phyloP scores from a whole-genome alignment of 2,888 invertebrate species.

The Tuta absoluta region DNA sequence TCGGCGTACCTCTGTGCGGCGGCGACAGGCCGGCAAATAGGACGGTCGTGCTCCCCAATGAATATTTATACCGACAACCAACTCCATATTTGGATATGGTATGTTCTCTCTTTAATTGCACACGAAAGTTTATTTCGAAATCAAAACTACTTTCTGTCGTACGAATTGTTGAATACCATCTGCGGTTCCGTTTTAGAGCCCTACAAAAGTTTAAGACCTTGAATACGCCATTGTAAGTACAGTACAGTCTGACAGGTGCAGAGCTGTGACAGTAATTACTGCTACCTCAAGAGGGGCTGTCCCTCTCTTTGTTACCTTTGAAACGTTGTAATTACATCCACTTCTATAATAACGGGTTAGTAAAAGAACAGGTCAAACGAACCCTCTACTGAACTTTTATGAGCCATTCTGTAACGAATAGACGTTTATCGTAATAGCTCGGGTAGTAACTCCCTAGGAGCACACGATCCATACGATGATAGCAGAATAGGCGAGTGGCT shows the following conservation, averaged over 20 bases:
- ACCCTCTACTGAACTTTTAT: slow-evolving; percentile 48
- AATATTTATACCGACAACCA: slow-evolving; percentile 63
- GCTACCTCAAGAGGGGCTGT: slow-evolving; percentile 13
- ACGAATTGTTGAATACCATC: background rate
- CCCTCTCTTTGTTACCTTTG: slow-evolving; percentile 23
- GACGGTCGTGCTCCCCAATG: slow-evolving; percentile 60
- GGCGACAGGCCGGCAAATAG: slow-evolving; percentile 72
- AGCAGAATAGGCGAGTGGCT: slow-evolving; percentile 15
- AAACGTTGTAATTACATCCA: slow-evolving; percentile 21
- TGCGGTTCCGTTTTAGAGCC: slow-evolving; percentile 5
- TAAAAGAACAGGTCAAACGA: slow-evolving; percentile 21
- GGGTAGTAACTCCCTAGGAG: slow-evolving; percentile 45
- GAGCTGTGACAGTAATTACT: slow-evolving; percentile 19
- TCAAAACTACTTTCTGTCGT: slow-evolving; percentile 7
- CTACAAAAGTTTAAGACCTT: slow-evolving; percentile 7
- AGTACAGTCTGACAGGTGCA: slow-evolving; percentile 18
- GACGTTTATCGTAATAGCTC: slow-evolving; percentile 51
- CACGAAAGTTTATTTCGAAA: slow-evolving; percentile 13
- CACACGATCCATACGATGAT: slow-evolving; percentile 21
- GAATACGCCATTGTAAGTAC: background rate
- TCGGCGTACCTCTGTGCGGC: slow-evolving; percentile 48
- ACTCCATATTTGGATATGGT: slow-evolving; percentile 58
- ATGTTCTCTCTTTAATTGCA: slow-evolving; percentile 25
- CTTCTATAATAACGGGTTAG: slow-evolving; percentile 21
- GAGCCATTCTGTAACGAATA: slow-evolving; percentile 44